Conservation (phyloP, 2,113 vertebrate genomes). For the Marmota flaviventris region DNA sequence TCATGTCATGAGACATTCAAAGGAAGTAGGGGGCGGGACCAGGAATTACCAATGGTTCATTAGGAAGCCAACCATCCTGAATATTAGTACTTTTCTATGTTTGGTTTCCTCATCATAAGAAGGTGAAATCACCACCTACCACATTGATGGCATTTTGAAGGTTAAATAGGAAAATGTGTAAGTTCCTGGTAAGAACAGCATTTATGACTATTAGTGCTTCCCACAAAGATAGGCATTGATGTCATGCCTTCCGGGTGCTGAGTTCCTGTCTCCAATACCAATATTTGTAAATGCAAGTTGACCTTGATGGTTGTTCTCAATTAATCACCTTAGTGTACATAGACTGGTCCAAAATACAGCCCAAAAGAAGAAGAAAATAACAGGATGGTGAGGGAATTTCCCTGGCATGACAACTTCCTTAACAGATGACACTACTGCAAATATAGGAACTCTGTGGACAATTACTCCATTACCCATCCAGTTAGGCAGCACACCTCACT, state of each 20-base stretch:
- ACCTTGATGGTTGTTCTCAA: background rate
- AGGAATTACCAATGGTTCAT: background rate
- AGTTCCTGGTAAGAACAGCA: background rate
- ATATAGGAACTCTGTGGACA: background rate
- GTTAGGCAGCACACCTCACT: background rate
- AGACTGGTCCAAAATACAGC: background rate
- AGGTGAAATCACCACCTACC: background rate
- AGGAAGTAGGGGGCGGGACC: background rate
- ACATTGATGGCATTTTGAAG: background rate
- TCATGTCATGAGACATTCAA: background rate
- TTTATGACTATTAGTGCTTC: background rate
- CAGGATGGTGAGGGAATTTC: too few species aligned
- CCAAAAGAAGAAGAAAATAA: conserved; percentile 4
- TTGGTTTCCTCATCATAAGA: conserved; percentile 29
- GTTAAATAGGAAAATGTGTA: background rate
- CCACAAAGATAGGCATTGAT: background rate
- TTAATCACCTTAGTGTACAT: background rate
- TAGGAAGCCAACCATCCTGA: background rate
- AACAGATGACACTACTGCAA: background rate
- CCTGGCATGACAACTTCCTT: background rate
- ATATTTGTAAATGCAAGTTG: background rate
- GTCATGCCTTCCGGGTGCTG: background rate
- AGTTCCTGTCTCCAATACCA: background rate
- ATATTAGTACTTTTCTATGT: background rate
- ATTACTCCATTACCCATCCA: background rate